These are phyloP conservation scores for Chionomys nivalis DNA, from an alignment of 2,113 vertebrate genomes.

Conservation along the genomic window DNA sequence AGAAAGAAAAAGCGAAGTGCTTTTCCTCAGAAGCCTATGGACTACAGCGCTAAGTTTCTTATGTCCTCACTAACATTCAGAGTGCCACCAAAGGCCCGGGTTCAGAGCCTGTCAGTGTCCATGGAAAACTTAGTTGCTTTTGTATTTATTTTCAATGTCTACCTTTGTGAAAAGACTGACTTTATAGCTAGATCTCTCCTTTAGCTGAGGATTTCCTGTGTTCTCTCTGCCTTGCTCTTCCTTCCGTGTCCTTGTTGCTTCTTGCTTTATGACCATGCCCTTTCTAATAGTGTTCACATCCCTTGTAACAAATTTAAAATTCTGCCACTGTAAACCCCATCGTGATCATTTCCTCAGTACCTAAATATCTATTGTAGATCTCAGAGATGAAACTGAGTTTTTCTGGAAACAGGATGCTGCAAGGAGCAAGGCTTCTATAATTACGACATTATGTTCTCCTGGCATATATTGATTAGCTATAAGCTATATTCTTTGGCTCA, in stretches of 20 bases:
- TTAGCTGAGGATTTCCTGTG: not conserved
- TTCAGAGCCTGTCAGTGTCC: not conserved
- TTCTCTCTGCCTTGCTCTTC: not conserved
- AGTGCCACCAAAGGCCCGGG: not conserved
- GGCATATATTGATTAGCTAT: not conserved
- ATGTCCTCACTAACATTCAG: not conserved
- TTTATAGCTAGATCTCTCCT: not conserved
- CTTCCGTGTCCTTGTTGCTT: not conserved
- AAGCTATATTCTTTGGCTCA: not conserved
- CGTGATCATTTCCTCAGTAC: not conserved
- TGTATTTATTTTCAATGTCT: not conserved
- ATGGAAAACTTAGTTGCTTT: not conserved
- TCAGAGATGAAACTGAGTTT: not conserved
- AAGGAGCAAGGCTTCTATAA: not conserved
- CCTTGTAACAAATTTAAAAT: not conserved
- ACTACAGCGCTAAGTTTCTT: not conserved
- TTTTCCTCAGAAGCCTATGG: not conserved
- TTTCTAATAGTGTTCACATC: not conserved
- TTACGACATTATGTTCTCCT: not conserved
- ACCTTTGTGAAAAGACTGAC: not conserved
- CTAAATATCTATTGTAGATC: not conserved
- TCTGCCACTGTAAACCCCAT: not conserved
- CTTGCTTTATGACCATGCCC: not conserved
- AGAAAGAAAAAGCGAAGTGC: not conserved
- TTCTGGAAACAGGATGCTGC: not conserved